These are phyloP conservation scores for Umimayanthus chanpuru DNA, from an alignment of 92 coral and sea anemone species.

Conservation along the genomic window DNA sequence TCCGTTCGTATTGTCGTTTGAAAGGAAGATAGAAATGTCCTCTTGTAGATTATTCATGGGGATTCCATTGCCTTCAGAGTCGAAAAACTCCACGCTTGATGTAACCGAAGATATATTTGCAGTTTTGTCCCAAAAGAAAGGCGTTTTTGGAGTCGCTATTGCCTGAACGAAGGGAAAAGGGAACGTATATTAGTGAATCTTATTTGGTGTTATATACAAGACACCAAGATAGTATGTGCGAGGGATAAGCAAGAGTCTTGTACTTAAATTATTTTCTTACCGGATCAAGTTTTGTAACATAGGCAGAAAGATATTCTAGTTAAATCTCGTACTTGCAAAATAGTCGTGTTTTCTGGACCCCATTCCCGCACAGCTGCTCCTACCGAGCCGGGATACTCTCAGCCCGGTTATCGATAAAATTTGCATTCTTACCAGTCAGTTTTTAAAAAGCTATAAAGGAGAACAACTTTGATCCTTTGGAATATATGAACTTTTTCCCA, in stretches of 20 bases:
- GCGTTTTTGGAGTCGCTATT: slow-evolving; percentile 17
- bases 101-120: slow-evolving; percentile 15
- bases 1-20: background rate
- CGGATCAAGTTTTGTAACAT: background rate
- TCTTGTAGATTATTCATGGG: slow-evolving; percentile 20
- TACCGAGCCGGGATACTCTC: too few species aligned
- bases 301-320: too few species aligned
- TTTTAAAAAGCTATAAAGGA: too few species aligned
- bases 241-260: too few species aligned
- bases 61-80: slow-evolving; percentile 8
- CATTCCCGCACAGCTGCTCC: too few species aligned
- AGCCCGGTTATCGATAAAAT: too few species aligned
- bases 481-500: too few species aligned
- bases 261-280: too few species aligned
- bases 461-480: too few species aligned
- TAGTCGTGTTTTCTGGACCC: too few species aligned
- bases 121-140: slow-evolving; percentile 38
- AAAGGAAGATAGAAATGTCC: slow-evolving; percentile 33
- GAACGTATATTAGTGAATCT: background rate
- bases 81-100: slow-evolving; percentile 24
- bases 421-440: too few species aligned
- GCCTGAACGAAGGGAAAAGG: background rate
- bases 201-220: background rate
- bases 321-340: too few species aligned
- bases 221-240: background rate